Evolutionary conservation across 23 tunicate species (phyloP).

Genomic region (Halocynthia aurantium): DNA sequence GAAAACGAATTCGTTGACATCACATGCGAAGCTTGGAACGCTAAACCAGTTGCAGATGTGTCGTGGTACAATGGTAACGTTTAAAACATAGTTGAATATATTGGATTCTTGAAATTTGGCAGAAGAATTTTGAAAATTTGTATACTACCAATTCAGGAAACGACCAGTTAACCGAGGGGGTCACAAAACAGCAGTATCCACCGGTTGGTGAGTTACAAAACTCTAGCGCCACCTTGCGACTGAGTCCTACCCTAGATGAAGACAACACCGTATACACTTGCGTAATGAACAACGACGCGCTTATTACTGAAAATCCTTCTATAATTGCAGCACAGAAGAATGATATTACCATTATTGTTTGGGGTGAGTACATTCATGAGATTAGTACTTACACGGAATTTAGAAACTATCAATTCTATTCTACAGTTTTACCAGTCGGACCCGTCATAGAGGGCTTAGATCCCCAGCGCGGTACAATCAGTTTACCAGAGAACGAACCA

Average conservation of each 20-base stretch:
- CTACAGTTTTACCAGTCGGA: slow-evolving; percentile 14
- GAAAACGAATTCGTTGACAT: slow-evolving; percentile 30
- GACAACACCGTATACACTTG: slow-evolving; percentile 57
- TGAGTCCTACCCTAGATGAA: slow-evolving; percentile 49
- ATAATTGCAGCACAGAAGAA: slow-evolving; percentile 21
- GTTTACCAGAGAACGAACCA: not conserved
- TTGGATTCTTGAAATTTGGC: not conserved
- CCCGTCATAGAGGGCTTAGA: slow-evolving; percentile 3
- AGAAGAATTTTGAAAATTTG: not conserved
- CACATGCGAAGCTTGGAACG: slow-evolving; percentile 57
- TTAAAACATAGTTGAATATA: not conserved
- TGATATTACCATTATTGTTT: slow-evolving; percentile 1
- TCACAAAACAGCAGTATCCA: slow-evolving; percentile 1
- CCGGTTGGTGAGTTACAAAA: slow-evolving; percentile 11
- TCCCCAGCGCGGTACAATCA: not conserved
- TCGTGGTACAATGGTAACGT: slow-evolving; percentile 61
- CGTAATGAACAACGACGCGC: slow-evolving; percentile 76
- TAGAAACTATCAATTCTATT: not conserved
- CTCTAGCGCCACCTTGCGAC: slow-evolving; percentile 60
- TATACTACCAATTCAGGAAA: slow-evolving; percentile 25
- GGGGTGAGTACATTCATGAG: slow-evolving; percentile 6
- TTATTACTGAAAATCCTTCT: slow-evolving; percentile 23
- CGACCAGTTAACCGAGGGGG: slow-evolving; percentile 25
- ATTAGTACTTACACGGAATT: not conserved
- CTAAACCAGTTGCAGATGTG: slow-evolving; percentile 64